Conservation (phyloP, 2,888 invertebrate species). For the Tuta absoluta region DNA sequence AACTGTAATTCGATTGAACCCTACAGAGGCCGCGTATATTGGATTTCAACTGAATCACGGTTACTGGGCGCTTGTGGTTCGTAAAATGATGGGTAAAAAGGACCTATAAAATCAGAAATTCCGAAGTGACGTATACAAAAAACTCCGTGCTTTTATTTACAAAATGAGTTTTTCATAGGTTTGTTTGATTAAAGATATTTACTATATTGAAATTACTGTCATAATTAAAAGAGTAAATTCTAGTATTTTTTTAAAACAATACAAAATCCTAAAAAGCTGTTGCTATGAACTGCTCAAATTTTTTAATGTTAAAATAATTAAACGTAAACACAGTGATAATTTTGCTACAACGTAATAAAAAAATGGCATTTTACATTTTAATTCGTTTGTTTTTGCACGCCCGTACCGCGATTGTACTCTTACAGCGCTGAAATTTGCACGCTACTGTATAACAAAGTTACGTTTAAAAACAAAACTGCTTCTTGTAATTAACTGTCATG, state of each 20-base stretch:
- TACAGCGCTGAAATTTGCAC: conserved; percentile 22
- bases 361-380: conserved; percentile 17
- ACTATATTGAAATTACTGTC: too few relatives aligned
- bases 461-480: conserved; percentile 42
- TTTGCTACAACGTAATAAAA: conserved; percentile 16
- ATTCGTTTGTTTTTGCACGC: conserved; percentile 14
- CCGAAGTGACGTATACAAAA: neutral
- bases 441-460: conserved; percentile 16
- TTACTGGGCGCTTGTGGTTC: conserved; percentile 32
- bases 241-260: too few relatives aligned
- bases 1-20: conserved; percentile 41
- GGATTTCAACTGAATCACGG: conserved; percentile 42
- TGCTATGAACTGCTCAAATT: neutral
- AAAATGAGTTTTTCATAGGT: too few relatives aligned
- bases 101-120: neutral
- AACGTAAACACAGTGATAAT: conserved; percentile 13
- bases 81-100: conserved; percentile 35
- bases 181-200: too few relatives aligned
- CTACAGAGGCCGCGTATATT: conserved; percentile 42
- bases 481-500: conserved; percentile 54
- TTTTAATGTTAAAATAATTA: conserved; percentile 9
- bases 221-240: too few relatives aligned
- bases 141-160: too few relatives aligned
- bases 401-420: neutral
- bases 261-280: neutral